These are phyloP conservation scores for Scatophagus argus DNA, from an alignment of 2,113 vertebrate species.

Conservation along the genomic window DNA sequence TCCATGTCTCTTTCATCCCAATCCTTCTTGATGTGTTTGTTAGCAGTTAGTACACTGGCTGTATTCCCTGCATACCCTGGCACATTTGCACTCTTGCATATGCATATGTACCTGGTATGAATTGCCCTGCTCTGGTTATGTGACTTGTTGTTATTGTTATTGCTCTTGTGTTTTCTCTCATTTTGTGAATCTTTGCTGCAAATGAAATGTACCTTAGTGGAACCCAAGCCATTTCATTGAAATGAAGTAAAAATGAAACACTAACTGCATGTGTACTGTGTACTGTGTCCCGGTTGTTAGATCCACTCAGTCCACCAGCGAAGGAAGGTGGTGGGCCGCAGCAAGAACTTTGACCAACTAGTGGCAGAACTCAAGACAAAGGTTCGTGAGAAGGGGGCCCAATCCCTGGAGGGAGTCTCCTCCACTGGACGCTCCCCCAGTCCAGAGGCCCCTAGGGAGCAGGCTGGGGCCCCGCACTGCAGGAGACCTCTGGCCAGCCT, in stretches of 20 bases:
- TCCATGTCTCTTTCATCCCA: no score
- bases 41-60: no score
- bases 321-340: constrained; percentile 90
- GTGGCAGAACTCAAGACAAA: constrained; percentile 93
- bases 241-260: not conserved
- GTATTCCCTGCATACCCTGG: no score
- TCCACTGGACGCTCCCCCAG: constrained; percentile 66
- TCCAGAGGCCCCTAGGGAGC: constrained; percentile 76
- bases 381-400: constrained; percentile 86
- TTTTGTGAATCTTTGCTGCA: no score
- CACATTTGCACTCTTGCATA: no score
- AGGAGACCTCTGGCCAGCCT: constrained; percentile 85
- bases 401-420: constrained; percentile 76
- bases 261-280: not conserved
- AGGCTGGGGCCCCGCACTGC: constrained; percentile 78
- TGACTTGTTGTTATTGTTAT: no score
- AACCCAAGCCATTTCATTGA: not conserved
- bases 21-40: no score
- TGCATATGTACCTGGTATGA: no score
- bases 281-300: constrained; percentile 66
- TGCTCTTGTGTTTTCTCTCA: no score
- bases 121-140: no score
- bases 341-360: constrained; percentile 93
- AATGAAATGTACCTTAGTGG: no score
- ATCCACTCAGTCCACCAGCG: constrained; percentile 96